phyloP scores from a whole-genome alignment of 2,888 invertebrate genomes.

The Brenthis ino region DNA sequence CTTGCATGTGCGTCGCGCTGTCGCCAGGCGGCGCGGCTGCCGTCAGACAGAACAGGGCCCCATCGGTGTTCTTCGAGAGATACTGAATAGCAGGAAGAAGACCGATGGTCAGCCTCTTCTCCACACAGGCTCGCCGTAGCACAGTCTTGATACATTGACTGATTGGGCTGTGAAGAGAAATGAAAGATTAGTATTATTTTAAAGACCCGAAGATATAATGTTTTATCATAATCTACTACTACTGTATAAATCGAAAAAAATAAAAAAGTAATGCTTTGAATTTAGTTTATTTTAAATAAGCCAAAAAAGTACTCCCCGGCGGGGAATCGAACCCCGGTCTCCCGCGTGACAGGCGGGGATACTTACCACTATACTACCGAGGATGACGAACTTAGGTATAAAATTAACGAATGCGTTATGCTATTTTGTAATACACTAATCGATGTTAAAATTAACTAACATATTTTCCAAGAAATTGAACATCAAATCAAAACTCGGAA shows the following conservation, averaged over 20 bases:
- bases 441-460: neutral
- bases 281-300: neutral
- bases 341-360: constrained; percentile 84
- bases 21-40: constrained; percentile 86
- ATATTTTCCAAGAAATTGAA: too few relatives aligned
- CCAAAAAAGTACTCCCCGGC: constrained; percentile 55
- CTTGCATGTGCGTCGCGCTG: constrained; percentile 89
- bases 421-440: neutral
- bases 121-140: constrained; percentile 77
- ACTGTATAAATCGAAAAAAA: neutral
- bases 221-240: neutral
- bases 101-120: constrained; percentile 84
- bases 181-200: neutral
- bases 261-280: neutral
- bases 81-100: constrained; percentile 84
- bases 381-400: constrained; percentile 44
- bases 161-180: constrained; percentile 58
- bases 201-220: too few relatives aligned
- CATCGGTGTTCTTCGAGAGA: constrained; percentile 82
- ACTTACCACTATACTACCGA: constrained; percentile 83
- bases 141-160: constrained; percentile 80
- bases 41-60: constrained; percentile 86
- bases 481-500: too few relatives aligned
- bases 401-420: neutral
- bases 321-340: constrained; percentile 84